These are phyloP conservation scores for Archegozetes longisetosus DNA, from an alignment of 1,140 invertebrate genomes.

Conservation along the genomic window DNA sequence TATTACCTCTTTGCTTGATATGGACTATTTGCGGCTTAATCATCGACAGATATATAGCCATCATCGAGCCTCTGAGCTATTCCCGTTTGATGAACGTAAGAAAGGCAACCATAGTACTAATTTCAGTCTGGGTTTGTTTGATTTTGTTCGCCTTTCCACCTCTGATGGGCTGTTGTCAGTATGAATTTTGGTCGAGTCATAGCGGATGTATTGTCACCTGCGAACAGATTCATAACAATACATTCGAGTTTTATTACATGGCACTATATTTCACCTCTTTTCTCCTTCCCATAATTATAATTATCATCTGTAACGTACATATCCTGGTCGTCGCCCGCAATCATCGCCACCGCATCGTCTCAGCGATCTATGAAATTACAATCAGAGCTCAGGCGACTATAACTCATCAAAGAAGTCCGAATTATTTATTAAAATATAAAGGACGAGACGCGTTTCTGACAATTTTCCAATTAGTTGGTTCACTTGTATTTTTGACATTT, in stretches of 20 bases:
- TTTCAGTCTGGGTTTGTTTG: slow-evolving; percentile 30
- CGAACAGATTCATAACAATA: slow-evolving; percentile 33
- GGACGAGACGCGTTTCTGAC: slow-evolving; percentile 44
- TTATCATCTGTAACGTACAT: slow-evolving; percentile 46
- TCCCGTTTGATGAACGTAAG: slow-evolving; percentile 47
- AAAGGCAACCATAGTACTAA: slow-evolving; percentile 36
- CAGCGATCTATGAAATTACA: slow-evolving; percentile 65
- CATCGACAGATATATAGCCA: slow-evolving; percentile 58
- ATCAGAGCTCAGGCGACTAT: slow-evolving; percentile 47
- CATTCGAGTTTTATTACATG: slow-evolving; percentile 39
- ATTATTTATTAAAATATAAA: neutral
- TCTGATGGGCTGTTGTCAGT: slow-evolving; percentile 34
- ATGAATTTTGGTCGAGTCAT: slow-evolving; percentile 37
- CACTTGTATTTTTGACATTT: slow-evolving; percentile 49
- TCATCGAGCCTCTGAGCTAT: slow-evolving; percentile 56
- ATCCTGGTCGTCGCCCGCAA: slow-evolving; percentile 60
- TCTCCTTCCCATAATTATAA: slow-evolving; percentile 44
- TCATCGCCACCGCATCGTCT: slow-evolving; percentile 61
- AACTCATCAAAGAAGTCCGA: slow-evolving; percentile 38
- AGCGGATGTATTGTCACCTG: slow-evolving; percentile 48
- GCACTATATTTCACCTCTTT: slow-evolving; percentile 44
- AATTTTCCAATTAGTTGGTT: slow-evolving; percentile 50
- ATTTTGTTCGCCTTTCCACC: slow-evolving; percentile 24
- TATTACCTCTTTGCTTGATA: slow-evolving; percentile 51
- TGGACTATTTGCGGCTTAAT: slow-evolving; percentile 64